Evolutionary conservation across 1,140 invertebrate species (phyloP).

Genomic region (Camponotus vicinus): DNA sequence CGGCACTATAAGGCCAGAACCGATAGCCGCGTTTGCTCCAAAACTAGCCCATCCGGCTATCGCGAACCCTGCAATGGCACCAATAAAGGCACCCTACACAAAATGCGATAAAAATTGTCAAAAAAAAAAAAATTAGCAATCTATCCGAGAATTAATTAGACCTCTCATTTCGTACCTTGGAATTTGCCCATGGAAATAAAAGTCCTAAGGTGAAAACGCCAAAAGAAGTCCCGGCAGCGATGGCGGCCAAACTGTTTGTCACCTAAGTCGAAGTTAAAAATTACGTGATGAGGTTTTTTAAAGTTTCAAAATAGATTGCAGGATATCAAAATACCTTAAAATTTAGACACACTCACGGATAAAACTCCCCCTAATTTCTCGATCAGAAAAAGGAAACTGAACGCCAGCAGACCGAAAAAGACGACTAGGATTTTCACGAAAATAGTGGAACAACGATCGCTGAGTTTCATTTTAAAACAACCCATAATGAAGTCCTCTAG

Average conservation of each 20-base stretch:
- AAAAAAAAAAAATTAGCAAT: slow-evolving; percentile 27
- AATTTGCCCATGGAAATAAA: slow-evolving; percentile 93
- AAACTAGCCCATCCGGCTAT: slow-evolving; percentile 82
- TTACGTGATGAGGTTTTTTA: neutral
- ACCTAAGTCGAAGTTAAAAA: slow-evolving; percentile 85
- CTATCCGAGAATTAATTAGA: slow-evolving; percentile 10
- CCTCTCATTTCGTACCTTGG: slow-evolving; percentile 82
- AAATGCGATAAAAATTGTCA: slow-evolving; percentile 56
- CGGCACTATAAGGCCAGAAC: slow-evolving; percentile 75
- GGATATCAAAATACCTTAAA: neutral
- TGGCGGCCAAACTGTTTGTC: slow-evolving; percentile 92
- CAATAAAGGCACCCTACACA: slow-evolving; percentile 81
- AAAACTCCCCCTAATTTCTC: slow-evolving; percentile 91
- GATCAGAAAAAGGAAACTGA: slow-evolving; percentile 90
- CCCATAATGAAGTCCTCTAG: slow-evolving; percentile 94
- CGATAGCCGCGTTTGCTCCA: slow-evolving; percentile 80
- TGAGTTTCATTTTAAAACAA: slow-evolving; percentile 88
- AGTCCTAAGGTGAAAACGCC: slow-evolving; percentile 95
- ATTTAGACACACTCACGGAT: slow-evolving; percentile 86
- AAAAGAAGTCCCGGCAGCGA: slow-evolving; percentile 93
- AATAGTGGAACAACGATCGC: slow-evolving; percentile 88
- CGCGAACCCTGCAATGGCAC: slow-evolving; percentile 79
- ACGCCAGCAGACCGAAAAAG: slow-evolving; percentile 88
- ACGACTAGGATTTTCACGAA: slow-evolving; percentile 90
- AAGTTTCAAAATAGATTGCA: neutral